Evolutionary conservation across 2,888 invertebrate species (phyloP).

Genomic region (Lucinisca nassula): DNA sequence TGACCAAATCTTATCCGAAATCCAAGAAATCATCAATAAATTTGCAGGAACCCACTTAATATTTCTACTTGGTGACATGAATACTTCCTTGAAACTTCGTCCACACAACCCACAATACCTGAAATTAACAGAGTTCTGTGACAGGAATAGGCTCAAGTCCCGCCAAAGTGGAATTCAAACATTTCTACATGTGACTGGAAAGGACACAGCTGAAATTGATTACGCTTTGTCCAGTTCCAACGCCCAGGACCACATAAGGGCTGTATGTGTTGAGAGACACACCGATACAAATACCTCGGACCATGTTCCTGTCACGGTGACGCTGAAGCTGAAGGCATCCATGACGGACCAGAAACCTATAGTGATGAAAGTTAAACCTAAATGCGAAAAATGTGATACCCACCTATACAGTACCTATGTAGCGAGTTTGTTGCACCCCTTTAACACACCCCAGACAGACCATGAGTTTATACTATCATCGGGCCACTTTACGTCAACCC

Average conservation of each 20-base stretch:
- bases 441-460: background rate
- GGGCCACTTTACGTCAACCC: background rate
- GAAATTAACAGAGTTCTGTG: background rate
- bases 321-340: background rate
- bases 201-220: slow-evolving; percentile 8
- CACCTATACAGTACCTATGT: background rate
- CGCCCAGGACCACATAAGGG: background rate
- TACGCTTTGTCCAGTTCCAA: background rate
- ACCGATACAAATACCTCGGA: background rate
- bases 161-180: background rate
- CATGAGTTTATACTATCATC: background rate
- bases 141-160: background rate
- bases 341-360: background rate
- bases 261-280: background rate
- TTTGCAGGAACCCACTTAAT: background rate
- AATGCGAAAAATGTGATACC: background rate
- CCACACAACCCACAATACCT: background rate
- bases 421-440: background rate
- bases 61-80: background rate
- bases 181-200: background rate
- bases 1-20: background rate
- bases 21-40: background rate
- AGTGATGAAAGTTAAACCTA: background rate
- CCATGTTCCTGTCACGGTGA: background rate
- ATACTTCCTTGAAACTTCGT: background rate